These are phyloP conservation scores for Ceuthmochares aereus DNA, from an alignment of 2,113 vertebrate species.

Conservation along the genomic window DNA sequence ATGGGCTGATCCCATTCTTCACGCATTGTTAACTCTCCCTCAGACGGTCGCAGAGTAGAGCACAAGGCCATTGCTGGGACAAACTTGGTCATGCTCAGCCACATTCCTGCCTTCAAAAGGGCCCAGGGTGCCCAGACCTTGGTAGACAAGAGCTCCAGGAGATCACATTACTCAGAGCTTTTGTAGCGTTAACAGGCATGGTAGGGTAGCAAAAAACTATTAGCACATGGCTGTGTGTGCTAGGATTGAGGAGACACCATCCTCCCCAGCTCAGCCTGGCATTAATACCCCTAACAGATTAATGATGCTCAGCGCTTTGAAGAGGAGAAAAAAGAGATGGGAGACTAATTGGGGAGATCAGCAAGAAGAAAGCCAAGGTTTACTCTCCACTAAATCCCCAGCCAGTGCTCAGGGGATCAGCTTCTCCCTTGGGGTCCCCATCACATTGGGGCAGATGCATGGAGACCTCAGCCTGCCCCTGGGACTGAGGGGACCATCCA, in stretches of 20 bases:
- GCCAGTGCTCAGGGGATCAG: rapidly evolving
- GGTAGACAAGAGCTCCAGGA: neutral
- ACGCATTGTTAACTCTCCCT: neutral
- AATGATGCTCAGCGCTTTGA: constrained; percentile 42
- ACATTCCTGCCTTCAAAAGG: constrained; percentile 46
- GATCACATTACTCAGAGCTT: constrained; percentile 53
- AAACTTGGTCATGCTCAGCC: constrained; percentile 2
- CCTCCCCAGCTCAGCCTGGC: neutral
- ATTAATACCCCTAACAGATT: constrained; percentile 56
- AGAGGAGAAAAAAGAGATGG: constrained; percentile 44
- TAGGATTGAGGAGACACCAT: neutral
- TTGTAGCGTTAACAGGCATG: constrained; percentile 57
- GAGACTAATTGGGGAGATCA: constrained; percentile 59
- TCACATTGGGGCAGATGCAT: neutral
- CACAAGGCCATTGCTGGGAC: neutral
- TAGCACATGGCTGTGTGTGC: neutral
- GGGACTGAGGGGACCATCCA: rapidly evolving
- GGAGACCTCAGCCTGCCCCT: neutral
- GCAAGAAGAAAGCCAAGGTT: neutral
- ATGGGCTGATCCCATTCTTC: neutral
- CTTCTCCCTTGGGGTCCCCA: neutral
- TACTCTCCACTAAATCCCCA: neutral
- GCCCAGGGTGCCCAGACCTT: neutral
- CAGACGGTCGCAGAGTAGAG: neutral
- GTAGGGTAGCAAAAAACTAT: neutral